Evolutionary conservation across 2,113 vertebrate genomes (phyloP).

Genomic region (Tor tambroides): DNA sequence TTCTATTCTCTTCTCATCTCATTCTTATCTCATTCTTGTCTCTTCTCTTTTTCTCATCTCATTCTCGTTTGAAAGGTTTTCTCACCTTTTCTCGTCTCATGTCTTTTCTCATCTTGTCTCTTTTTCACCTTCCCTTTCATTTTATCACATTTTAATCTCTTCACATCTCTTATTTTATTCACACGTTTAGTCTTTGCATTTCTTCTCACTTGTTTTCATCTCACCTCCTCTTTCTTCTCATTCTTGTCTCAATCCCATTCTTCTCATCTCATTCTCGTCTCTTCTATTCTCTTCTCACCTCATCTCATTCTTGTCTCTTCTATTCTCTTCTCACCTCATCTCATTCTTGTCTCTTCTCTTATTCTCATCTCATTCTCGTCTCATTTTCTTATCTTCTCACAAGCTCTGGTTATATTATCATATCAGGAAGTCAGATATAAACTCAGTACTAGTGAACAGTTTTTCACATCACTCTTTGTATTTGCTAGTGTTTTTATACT

Average conservation of each 20-base stretch:
- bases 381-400: neutral
- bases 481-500: slow-evolving; percentile 48
- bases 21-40: too few species aligned
- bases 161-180: too few species aligned
- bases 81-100: too few species aligned
- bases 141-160: too few species aligned
- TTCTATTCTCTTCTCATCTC: too few species aligned
- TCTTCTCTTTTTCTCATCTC: too few species aligned
- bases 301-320: neutral
- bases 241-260: neutral
- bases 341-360: neutral
- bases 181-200: too few species aligned
- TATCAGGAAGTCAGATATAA: slow-evolving; percentile 46
- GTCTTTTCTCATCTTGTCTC: too few species aligned
- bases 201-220: too few species aligned
- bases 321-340: neutral
- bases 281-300: neutral
- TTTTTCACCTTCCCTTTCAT: too few species aligned
- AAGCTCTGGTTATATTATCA: slow-evolving; percentile 20
- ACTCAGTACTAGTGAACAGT: neutral
- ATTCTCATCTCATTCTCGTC: neutral
- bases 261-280: neutral
- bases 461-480: slow-evolving; percentile 37
- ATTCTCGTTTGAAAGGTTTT: too few species aligned
- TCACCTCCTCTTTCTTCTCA: too few species aligned